phyloP scores from a whole-genome alignment of 2,797 vertebrate genomes.

The Fratercula arctica region DNA sequence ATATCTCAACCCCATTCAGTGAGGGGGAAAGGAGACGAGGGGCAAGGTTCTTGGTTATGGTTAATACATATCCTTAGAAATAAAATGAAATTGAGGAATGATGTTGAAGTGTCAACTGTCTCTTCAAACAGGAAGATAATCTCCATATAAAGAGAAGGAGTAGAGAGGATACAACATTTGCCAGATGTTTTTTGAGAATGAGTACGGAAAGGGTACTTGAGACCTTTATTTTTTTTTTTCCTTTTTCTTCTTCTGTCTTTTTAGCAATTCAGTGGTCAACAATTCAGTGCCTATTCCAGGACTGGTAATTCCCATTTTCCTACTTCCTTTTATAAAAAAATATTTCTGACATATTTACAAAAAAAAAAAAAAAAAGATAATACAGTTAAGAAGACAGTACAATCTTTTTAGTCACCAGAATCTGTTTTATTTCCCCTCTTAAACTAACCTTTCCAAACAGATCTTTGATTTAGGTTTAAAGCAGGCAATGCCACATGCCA shows the following conservation, averaged over 20 bases:
- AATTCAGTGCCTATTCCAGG: not conserved
- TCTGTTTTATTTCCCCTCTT: not conserved
- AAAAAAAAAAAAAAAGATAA: not conserved
- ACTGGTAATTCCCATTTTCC: not conserved
- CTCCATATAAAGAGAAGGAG: not conserved
- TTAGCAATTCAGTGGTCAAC: not conserved
- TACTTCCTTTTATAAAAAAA: not conserved
- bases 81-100: not conserved
- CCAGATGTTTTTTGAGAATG: not conserved
- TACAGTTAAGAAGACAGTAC: not conserved
- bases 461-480: not conserved
- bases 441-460: conserved; percentile 7
- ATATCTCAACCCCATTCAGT: not conserved
- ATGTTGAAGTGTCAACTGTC: not conserved
- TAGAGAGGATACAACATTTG: not conserved
- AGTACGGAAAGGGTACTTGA: not conserved
- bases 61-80: not conserved
- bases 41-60: not conserved
- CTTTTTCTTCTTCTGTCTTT: not conserved
- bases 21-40: not conserved
- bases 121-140: not conserved
- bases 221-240: not conserved
- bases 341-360: not conserved
- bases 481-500: not conserved
- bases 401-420: not conserved